Conservation (phyloP, 2,888 invertebrate genomes). For the Hemistola chrysoprasaria region DNA sequence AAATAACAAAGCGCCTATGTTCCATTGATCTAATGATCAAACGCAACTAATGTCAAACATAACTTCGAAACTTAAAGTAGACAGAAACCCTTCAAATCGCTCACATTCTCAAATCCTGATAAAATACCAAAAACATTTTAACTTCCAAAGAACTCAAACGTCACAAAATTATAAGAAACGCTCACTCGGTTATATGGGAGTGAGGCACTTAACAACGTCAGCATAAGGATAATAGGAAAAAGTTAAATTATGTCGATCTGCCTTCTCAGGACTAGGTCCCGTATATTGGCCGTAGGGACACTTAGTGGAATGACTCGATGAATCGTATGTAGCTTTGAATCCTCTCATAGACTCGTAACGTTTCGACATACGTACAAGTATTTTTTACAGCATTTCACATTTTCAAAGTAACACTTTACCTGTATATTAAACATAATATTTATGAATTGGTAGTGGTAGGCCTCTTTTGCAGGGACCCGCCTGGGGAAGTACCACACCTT, state of each 20-base stretch:
- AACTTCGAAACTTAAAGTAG: conserved; percentile 11
- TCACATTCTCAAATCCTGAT: conserved; percentile 20
- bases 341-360: no score
- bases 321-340: no score
- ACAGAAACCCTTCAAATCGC: conserved; percentile 6
- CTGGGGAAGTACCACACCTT: no score
- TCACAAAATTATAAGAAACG: conserved; percentile 53
- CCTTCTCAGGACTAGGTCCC: conserved; percentile 46
- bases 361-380: no score
- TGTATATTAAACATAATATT: no score
- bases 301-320: no score
- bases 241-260: conserved; percentile 80
- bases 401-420: no score
- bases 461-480: no score
- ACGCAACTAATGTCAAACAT: conserved; percentile 7
- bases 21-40: conserved; percentile 4
- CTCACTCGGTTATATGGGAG: conserved; percentile 64
- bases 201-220: conserved; percentile 69
- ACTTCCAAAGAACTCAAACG: conserved; percentile 26
- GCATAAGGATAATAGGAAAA: conserved; percentile 81
- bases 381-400: no score
- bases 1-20: no score
- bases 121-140: conserved; percentile 27
- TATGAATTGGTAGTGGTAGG: no score
- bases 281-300: conserved; percentile 5